Conservation (phyloP, 2,797 vertebrate genomes). For the Gouania willdenowi region DNA sequence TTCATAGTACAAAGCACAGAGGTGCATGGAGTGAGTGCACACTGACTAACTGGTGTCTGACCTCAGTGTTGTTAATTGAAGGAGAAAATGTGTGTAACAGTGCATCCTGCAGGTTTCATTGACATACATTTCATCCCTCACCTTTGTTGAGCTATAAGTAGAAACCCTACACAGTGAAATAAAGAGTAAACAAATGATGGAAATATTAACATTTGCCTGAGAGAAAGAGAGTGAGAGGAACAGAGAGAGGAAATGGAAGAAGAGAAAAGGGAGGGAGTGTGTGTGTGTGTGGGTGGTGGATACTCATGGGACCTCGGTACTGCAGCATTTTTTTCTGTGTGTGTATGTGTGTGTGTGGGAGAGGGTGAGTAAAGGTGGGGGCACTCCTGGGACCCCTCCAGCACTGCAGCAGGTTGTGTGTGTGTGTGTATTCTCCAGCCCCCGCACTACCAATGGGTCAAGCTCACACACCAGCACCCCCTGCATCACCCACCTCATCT, state of each 20-base stretch:
- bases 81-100: no score
- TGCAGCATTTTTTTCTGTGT: slow-evolving; percentile 68
- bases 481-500: slow-evolving; percentile 72
- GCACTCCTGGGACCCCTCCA: slow-evolving; percentile 78
- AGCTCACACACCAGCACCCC: slow-evolving; percentile 72
- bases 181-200: slow-evolving; percentile 42
- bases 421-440: slow-evolving; percentile 64
- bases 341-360: slow-evolving; percentile 28
- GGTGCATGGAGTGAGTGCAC: no score
- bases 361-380: slow-evolving; percentile 71
- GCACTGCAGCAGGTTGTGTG: slow-evolving; percentile 73
- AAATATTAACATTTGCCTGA: slow-evolving; percentile 63
- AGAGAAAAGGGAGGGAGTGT: slow-evolving; percentile 48
- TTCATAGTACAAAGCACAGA: no score
- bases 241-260: slow-evolving; percentile 51
- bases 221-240: slow-evolving; percentile 49
- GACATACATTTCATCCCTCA: no score
- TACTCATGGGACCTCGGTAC: slow-evolving; percentile 68
- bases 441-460: slow-evolving; percentile 87
- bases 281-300: slow-evolving; percentile 66
- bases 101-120: no score
- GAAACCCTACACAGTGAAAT: slow-evolving; percentile 13
- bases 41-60: no score
- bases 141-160: slow-evolving; percentile 3
- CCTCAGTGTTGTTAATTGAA: no score